Evolutionary conservation across 1,140 invertebrate genomes (phyloP).

Genomic region (Cryptotermes secundus): DNA sequence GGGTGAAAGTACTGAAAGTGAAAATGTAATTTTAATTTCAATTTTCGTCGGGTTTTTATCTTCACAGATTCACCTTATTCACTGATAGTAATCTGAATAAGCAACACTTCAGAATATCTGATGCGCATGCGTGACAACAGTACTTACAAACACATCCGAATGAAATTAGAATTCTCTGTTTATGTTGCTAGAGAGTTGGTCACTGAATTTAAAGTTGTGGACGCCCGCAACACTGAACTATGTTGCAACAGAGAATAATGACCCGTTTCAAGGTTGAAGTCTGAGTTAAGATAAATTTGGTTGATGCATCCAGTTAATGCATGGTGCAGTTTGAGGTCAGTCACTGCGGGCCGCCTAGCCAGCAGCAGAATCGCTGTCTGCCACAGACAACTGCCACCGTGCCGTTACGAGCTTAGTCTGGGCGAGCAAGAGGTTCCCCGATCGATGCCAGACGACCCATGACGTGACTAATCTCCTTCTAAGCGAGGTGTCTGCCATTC

Average conservation of each 20-base stretch:
- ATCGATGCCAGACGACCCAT: conserved; percentile 12
- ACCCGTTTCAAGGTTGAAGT: not conserved
- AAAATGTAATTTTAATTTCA: not conserved
- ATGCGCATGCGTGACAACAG: not conserved
- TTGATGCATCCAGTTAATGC: not conserved
- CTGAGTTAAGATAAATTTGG: not conserved
- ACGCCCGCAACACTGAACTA: not conserved
- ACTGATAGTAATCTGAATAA: not conserved
- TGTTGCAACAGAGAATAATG: not conserved
- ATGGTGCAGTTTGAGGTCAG: conserved; percentile 4
- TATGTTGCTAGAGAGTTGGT: too few species aligned
- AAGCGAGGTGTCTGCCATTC: not conserved
- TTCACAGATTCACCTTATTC: not conserved
- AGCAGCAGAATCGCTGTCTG: not conserved
- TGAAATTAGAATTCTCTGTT: too few species aligned
- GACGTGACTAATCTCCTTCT: not conserved
- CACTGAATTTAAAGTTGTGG: too few species aligned
- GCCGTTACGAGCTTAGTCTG: not conserved
- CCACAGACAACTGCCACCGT: not conserved
- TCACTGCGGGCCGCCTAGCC: too few species aligned
- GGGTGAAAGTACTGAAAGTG: not conserved
- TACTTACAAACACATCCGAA: not conserved
- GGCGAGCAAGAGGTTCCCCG: not conserved
- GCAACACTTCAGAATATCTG: not conserved
- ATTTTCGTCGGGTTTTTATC: not conserved